Conservation (phyloP, 2,888 invertebrate genomes). For the Choristoneura rosaceana region DNA sequence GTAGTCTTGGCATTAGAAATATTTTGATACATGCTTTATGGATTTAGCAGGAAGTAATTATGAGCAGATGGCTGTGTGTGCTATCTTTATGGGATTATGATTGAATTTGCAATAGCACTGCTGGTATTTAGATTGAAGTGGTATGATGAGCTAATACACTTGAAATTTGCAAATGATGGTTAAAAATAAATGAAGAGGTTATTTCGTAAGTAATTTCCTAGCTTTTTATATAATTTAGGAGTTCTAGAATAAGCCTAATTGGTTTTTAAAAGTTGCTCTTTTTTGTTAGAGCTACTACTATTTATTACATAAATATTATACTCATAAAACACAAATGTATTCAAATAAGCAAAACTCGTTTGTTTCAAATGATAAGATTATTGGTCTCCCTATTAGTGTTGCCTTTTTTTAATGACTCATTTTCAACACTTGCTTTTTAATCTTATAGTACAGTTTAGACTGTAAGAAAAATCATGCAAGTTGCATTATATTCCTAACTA, state of each 20-base stretch:
- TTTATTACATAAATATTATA: neutral
- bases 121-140: neutral
- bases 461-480: no score
- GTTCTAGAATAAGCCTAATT: neutral
- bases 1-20: slow-evolving; percentile 58
- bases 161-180: slow-evolving; percentile 13
- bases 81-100: slow-evolving; percentile 18
- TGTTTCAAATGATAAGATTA: neutral
- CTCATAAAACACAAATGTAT: no score
- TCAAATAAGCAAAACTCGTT: neutral
- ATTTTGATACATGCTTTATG: slow-evolving; percentile 54
- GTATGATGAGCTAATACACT: slow-evolving; percentile 20
- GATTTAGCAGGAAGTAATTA: slow-evolving; percentile 44
- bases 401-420: neutral
- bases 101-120: slow-evolving; percentile 13
- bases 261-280: neutral
- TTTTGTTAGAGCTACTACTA: neutral
- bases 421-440: neutral
- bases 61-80: slow-evolving; percentile 10
- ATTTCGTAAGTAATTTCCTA: neutral
- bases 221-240: no score
- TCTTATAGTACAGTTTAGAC: no score
- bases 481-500: no score
- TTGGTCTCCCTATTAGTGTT: neutral
- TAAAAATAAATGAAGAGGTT: slow-evolving; percentile 11